Conservation (phyloP, 2,113 vertebrate genomes). For the Bufo bufo region DNA sequence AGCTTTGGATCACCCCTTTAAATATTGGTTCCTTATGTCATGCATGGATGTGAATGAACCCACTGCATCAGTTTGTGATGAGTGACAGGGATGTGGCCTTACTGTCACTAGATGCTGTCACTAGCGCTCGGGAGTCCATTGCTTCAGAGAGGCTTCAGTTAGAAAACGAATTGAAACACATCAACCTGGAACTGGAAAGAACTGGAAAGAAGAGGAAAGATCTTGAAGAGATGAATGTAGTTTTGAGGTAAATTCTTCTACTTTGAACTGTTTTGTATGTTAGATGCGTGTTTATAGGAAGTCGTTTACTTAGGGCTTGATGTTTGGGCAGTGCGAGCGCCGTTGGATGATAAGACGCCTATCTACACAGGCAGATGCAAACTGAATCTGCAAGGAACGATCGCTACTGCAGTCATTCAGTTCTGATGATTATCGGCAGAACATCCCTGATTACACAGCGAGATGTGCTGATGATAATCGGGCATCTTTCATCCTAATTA, state of each 20-base stretch:
- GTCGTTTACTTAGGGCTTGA: too few relatives aligned
- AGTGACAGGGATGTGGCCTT: neutral
- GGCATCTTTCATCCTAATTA: too few relatives aligned
- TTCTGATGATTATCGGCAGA: too few relatives aligned
- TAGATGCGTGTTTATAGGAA: too few relatives aligned
- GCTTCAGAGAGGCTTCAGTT: constrained; percentile 69
- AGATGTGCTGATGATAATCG: too few relatives aligned
- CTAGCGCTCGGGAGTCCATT: constrained; percentile 67
- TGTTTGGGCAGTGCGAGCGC: too few relatives aligned
- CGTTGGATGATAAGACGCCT: too few relatives aligned
- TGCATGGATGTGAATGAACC: neutral
- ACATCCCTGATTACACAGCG: too few relatives aligned
- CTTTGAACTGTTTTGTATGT: neutral
- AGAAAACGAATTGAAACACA: constrained; percentile 57
- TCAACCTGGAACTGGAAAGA: constrained; percentile 57
- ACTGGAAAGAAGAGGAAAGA: constrained; percentile 60
- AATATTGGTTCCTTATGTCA: neutral
- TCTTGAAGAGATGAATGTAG: constrained; percentile 65
- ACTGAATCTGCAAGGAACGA: too few relatives aligned
- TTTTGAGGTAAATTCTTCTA: constrained; percentile 64
- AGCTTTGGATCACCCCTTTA: too few relatives aligned
- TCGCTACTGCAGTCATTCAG: too few relatives aligned
- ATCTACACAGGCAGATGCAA: too few relatives aligned
- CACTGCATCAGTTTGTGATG: neutral
- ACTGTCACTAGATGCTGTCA: constrained; percentile 65